A percentile compares a stretch with the other conserved stretches of the same genome.
These are phyloP conservation scores for Hyperoplus immaculatus DNA, from an alignment of 2,797 vertebrate species.

Conservation along the genomic window DNA sequence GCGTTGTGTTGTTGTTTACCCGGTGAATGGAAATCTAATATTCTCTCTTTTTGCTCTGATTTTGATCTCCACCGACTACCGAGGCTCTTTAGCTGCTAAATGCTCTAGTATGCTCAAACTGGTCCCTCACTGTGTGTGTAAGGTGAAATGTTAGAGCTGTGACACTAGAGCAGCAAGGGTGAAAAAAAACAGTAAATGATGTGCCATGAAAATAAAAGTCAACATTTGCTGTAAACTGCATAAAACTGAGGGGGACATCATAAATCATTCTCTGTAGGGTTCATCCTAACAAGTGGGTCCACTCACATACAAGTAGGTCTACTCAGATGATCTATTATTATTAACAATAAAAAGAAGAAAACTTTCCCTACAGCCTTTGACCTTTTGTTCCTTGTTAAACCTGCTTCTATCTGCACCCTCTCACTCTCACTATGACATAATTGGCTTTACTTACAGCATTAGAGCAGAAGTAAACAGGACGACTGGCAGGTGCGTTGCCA, in stretches of 20 bases:
- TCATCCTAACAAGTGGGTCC: not conserved
- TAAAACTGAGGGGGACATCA: not conserved
- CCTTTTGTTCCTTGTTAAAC: not conserved
- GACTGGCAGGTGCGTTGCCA: too few species aligned
- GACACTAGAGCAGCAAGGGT: not conserved
- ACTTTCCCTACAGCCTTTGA: not conserved
- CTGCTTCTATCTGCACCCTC: not conserved
- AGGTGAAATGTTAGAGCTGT: not conserved
- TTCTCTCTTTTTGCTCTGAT: too few species aligned
- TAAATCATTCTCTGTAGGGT: not conserved
- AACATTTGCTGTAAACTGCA: not conserved
- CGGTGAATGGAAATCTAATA: too few species aligned
- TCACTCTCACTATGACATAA: constrained; percentile 16
- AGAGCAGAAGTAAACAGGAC: not conserved
- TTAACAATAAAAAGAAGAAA: not conserved
- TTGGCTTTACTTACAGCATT: not conserved
- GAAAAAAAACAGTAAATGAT: not conserved
- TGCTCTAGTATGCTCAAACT: not conserved
- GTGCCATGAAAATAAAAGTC: not conserved
- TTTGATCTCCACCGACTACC: not conserved
- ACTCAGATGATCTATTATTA: not conserved
- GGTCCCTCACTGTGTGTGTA: not conserved
- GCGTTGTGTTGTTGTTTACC: too few species aligned
- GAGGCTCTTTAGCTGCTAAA: not conserved
- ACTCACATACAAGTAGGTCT: not conserved